phyloP scores from a whole-genome alignment of 2,797 vertebrate species.

The Melanotaenia pygmaea region DNA sequence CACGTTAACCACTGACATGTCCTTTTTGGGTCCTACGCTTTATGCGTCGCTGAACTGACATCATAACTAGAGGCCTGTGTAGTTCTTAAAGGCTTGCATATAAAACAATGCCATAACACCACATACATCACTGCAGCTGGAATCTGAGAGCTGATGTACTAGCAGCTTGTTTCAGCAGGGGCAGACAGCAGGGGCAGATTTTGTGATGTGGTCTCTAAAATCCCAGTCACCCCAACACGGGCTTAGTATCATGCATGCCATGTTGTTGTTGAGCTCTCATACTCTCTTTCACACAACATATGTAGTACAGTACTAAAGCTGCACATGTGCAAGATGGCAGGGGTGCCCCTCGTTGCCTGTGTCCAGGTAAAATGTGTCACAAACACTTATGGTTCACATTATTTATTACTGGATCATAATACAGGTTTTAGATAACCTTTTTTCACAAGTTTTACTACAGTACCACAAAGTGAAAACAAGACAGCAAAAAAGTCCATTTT shows the following conservation, averaged over 20 bases:
- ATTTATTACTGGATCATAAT: not conserved
- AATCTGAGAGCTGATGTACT: slow-evolving; percentile 11
- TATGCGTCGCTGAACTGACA: too few species aligned
- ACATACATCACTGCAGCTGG: slow-evolving; percentile 12
- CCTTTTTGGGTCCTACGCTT: too few species aligned
- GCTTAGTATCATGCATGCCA: slow-evolving; percentile 9
- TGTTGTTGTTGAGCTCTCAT: not conserved
- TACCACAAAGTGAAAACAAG: not conserved
- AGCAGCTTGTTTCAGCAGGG: slow-evolving; percentile 22
- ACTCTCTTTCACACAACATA: not conserved
- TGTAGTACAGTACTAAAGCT: not conserved
- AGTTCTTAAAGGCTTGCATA: too few species aligned
- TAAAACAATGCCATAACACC: too few species aligned
- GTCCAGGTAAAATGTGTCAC: not conserved
- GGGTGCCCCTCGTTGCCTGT: not conserved
- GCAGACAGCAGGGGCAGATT: slow-evolving; percentile 36
- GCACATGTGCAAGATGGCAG: not conserved
- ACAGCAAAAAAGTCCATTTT: not conserved
- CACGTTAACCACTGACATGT: too few species aligned
- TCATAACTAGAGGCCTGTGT: too few species aligned
- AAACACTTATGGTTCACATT: not conserved
- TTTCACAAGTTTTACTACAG: not conserved
- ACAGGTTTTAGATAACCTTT: not conserved
- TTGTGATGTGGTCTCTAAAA: not conserved
- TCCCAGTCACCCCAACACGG: not conserved